Evolutionary conservation across 2,113 vertebrate species (phyloP).

Genomic region (Ammodytes marinus): DNA sequence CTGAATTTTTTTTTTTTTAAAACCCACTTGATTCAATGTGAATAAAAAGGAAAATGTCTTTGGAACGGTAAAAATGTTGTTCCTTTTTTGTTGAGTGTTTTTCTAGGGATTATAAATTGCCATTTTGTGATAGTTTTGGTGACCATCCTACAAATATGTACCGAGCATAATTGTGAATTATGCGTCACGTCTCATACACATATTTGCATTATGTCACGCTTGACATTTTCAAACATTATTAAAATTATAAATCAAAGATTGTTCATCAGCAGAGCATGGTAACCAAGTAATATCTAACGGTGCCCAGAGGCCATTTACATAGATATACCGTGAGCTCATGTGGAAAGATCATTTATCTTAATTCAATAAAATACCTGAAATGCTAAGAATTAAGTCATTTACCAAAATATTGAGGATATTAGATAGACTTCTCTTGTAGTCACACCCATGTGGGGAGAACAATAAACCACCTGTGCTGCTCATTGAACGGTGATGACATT

Average conservation of each 20-base stretch:
- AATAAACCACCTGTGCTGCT: constrained; percentile 81
- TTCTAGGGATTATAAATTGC: constrained; percentile 1
- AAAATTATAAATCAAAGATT: constrained; percentile 71
- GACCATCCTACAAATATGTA: constrained; percentile 43
- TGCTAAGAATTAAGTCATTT: constrained; percentile 60
- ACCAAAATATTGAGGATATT: constrained; percentile 51
- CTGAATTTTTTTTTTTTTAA: too few species aligned
- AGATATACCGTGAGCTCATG: constrained; percentile 14
- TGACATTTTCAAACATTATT: constrained; percentile 77
- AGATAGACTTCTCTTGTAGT: constrained; percentile 40
- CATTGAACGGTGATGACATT: constrained; percentile 78
- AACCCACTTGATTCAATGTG: not conserved
- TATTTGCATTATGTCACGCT: constrained; percentile 61
- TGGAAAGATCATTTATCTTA: constrained; percentile 49
- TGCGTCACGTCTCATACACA: constrained; percentile 44
- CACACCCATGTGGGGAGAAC: constrained; percentile 72
- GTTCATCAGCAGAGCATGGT: constrained; percentile 30
- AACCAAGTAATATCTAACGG: constrained; percentile 43
- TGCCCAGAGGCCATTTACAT: constrained; percentile 35
- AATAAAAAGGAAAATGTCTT: not conserved
- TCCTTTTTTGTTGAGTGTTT: not conserved
- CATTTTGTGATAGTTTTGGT: constrained; percentile 32
- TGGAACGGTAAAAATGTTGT: not conserved
- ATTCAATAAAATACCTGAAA: constrained; percentile 59
- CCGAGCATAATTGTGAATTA: constrained; percentile 56